Conservation (phyloP, 2,797 vertebrate species). For the Pseudocheirus occidentalis region DNA sequence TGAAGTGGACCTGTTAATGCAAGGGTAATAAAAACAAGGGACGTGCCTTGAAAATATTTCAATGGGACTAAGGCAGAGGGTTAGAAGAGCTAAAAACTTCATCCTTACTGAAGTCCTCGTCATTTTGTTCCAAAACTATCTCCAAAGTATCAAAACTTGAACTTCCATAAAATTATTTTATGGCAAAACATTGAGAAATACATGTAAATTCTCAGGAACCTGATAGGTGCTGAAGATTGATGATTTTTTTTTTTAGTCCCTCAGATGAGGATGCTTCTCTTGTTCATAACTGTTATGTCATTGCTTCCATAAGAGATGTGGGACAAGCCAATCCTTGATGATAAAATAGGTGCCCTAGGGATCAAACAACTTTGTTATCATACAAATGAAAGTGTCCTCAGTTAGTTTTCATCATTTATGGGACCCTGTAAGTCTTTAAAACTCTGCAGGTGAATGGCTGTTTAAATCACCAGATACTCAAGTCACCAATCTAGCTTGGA, state of each 20-base stretch:
- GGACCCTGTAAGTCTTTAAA: neutral
- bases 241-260: neutral
- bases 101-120: constrained; percentile 45
- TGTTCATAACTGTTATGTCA: neutral
- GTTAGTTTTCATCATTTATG: neutral
- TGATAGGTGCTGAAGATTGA: neutral
- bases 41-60: constrained; percentile 73
- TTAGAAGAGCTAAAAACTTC: constrained; percentile 38
- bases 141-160: constrained; percentile 23
- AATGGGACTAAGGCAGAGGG: neutral
- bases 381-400: neutral
- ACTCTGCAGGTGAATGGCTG: neutral
- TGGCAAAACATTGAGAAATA: neutral
- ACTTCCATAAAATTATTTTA: neutral
- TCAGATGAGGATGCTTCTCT: neutral
- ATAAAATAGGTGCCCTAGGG: neutral
- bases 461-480: neutral
- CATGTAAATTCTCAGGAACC: neutral
- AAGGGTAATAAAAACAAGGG: constrained; percentile 76
- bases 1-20: constrained; percentile 77
- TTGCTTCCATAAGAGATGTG: neutral
- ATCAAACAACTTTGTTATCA: neutral
- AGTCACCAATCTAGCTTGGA: neutral
- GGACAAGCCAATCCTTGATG: neutral
- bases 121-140: constrained; percentile 46